A percentile compares a stretch with the other conserved stretches of the same genome.
Conservation (phyloP, 2,888 invertebrate genomes). For the Leptothorax acervorum region DNA sequence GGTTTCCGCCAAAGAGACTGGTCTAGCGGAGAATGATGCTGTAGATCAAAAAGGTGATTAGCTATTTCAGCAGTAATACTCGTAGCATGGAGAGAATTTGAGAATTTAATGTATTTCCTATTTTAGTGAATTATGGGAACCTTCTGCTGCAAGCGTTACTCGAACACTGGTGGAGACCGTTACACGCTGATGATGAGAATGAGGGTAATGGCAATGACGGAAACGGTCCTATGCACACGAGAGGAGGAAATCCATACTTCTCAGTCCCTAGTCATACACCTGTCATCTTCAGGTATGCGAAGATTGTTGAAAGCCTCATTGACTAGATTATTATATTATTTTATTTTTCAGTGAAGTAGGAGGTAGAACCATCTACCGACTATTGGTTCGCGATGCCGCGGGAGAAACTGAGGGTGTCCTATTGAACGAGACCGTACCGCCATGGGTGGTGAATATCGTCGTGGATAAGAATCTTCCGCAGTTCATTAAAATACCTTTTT, state of each 20-base stretch:
- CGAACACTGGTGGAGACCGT: constrained; percentile 96
- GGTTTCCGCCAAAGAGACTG: constrained; percentile 98
- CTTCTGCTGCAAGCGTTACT: constrained; percentile 96
- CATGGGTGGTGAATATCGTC: constrained; percentile 98
- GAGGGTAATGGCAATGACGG: constrained; percentile 88
- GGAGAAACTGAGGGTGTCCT: constrained; percentile 97
- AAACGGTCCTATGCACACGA: constrained; percentile 81
- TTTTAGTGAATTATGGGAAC: constrained; percentile 96
- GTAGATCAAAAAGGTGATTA: constrained; percentile 90
- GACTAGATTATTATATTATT: constrained; percentile 13
- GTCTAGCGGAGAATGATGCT: constrained; percentile 91
- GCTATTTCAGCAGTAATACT: neutral
- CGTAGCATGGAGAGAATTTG: neutral
- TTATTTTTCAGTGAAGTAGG: constrained; percentile 92
- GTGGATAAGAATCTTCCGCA: constrained; percentile 97
- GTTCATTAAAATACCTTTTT: constrained; percentile 98
- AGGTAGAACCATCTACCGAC: constrained; percentile 96
- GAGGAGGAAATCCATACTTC: constrained; percentile 90
- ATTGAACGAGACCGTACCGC: constrained; percentile 96
- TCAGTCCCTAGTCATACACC: constrained; percentile 98
- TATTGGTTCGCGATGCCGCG: constrained; percentile 95
- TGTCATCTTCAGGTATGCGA: constrained; percentile 94
- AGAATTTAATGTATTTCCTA: constrained; percentile 10
- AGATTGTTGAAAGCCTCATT: neutral
- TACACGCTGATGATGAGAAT: constrained; percentile 90